A percentile compares a stretch with the other conserved stretches of the same genome.
Conservation (phyloP, 2,888 invertebrate genomes). For the Hypomecis atomaria region DNA sequence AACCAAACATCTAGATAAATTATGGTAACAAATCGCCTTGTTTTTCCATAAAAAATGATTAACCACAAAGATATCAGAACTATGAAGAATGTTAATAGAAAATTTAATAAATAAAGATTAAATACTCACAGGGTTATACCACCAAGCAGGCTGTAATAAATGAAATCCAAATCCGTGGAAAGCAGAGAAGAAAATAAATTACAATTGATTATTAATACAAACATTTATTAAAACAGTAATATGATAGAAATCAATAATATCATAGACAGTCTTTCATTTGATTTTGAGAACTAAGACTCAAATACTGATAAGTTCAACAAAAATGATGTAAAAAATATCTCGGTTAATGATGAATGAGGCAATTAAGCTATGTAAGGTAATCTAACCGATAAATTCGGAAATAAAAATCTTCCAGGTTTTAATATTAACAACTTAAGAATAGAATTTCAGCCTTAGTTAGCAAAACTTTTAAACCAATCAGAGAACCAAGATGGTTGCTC, state of each 20-base stretch:
- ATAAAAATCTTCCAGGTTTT: no score
- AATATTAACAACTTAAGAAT: neutral
- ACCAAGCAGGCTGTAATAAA: slow-evolving; percentile 92
- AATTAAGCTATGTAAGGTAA: no score
- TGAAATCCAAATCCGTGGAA: slow-evolving; percentile 60
- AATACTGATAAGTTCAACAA: neutral
- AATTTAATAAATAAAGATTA: slow-evolving; percentile 21
- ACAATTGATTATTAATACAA: slow-evolving; percentile 45
- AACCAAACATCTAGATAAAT: no score
- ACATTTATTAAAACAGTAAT: slow-evolving; percentile 32
- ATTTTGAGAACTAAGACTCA: slow-evolving; percentile 26
- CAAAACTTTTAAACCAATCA: slow-evolving; percentile 43
- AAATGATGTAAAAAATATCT: neutral
- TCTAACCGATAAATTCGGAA: no score
- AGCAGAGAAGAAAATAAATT: slow-evolving; percentile 54
- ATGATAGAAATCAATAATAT: neutral
- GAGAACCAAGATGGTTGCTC: slow-evolving; percentile 51
- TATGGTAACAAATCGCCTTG: no score
- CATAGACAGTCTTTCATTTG: slow-evolving; percentile 26
- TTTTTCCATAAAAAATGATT: no score
- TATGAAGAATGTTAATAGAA: neutral
- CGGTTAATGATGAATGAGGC: no score
- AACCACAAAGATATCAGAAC: no score
- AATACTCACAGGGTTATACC: slow-evolving; percentile 96
- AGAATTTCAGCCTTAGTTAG: slow-evolving; percentile 35